Evolutionary conservation across 2,888 invertebrate genomes (phyloP).

Genomic region (Fissipunctia ypsillon): DNA sequence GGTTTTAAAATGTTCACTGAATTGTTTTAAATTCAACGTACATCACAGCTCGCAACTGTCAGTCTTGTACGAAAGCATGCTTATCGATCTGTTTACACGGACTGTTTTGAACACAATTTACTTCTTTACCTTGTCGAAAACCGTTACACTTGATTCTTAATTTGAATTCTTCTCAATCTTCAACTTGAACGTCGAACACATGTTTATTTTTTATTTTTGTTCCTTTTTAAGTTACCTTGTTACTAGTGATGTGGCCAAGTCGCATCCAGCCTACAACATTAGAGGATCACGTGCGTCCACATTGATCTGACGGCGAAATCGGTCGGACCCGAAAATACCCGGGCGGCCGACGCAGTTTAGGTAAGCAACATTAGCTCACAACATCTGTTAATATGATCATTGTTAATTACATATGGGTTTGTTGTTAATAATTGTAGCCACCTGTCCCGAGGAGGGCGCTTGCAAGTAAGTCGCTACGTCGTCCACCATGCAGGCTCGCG

Average conservation of each 20-base stretch:
- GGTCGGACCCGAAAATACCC: slow-evolving; percentile 88
- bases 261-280: slow-evolving; percentile 73
- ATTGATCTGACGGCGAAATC: slow-evolving; percentile 82
- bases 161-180: slow-evolving; percentile 48
- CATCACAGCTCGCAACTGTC: slow-evolving; percentile 59
- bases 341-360: slow-evolving; percentile 87
- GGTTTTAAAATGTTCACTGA: slow-evolving; percentile 39
- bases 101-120: slow-evolving; percentile 78
- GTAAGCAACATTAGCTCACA: slow-evolving; percentile 90
- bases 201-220: slow-evolving; percentile 54
- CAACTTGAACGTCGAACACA: slow-evolving; percentile 59
- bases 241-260: slow-evolving; percentile 64
- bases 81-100: slow-evolving; percentile 88
- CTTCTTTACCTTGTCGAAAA: slow-evolving; percentile 64
- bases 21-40: slow-evolving; percentile 40
- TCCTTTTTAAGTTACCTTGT: slow-evolving; percentile 66
- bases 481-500: slow-evolving; percentile 99
- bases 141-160: slow-evolving; percentile 54
- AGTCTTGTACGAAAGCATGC: slow-evolving; percentile 70
- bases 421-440: slow-evolving; percentile 91
- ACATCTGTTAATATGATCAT: slow-evolving; percentile 91
- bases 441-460: slow-evolving; percentile 98
- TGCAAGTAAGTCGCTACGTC: slow-evolving; percentile 98
- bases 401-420: slow-evolving; percentile 91
- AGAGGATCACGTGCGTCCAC: slow-evolving; percentile 80